A percentile compares a stretch with the other conserved stretches of the same genome.
phyloP scores from a whole-genome alignment of 2,888 invertebrate genomes.

The Rosalia funebris region DNA sequence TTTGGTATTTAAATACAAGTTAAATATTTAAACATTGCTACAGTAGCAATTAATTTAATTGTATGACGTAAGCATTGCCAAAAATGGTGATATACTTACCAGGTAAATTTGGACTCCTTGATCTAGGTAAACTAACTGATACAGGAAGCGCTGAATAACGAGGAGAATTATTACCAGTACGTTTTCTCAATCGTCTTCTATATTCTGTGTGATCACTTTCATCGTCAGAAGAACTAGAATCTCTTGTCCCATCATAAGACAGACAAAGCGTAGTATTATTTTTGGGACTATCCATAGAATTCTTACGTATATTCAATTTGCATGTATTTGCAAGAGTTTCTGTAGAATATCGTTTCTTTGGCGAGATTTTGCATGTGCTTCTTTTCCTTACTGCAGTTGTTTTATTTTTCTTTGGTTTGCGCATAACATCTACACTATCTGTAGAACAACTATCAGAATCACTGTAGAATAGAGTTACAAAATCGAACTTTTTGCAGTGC shows the following conservation, averaged over 20 bases:
- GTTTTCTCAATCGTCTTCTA: not conserved
- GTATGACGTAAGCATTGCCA: too few species aligned
- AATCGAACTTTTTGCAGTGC: not conserved
- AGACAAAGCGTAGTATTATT: not conserved
- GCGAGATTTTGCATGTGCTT: too few species aligned
- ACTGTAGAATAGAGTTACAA: not conserved
- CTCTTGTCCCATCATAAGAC: slow-evolving; percentile 42
- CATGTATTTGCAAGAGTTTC: not conserved
- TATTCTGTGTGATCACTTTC: slow-evolving; percentile 5
- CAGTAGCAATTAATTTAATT: too few species aligned
- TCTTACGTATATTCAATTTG: not conserved
- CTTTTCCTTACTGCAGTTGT: too few species aligned
- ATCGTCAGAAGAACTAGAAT: slow-evolving; percentile 30
- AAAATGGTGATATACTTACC: too few species aligned
- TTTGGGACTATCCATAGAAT: not conserved
- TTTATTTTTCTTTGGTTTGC: not conserved
- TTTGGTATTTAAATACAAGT: too few species aligned
- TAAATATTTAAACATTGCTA: too few species aligned
- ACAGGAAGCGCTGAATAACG: slow-evolving; percentile 22
- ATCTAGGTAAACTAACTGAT: not conserved
- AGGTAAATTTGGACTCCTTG: too few species aligned
- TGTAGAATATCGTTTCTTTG: too few species aligned
- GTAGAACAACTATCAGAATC: not conserved
- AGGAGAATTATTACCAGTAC: not conserved
- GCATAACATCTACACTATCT: not conserved